Evolutionary conservation across 2,888 invertebrate species (phyloP).

Genomic region (Patella ulyssiponensis): DNA sequence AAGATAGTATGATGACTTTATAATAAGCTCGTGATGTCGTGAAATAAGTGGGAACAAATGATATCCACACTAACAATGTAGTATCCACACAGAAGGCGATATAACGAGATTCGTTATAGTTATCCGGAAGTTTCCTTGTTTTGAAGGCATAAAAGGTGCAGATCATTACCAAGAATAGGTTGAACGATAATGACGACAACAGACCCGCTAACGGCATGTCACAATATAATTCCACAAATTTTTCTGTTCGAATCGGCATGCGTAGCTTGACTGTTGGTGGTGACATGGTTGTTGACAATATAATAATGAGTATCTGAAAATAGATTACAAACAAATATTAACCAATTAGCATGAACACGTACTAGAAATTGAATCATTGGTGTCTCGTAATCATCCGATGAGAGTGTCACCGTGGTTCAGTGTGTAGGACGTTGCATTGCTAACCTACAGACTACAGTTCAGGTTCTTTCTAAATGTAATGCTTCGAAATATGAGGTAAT

Average conservation of each 20-base stretch:
- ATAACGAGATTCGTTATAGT: slow-evolving; percentile 64
- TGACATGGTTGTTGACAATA: slow-evolving; percentile 41
- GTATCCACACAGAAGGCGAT: slow-evolving; percentile 61
- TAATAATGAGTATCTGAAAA: slow-evolving; percentile 46
- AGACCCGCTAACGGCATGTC: slow-evolving; percentile 49
- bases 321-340: background rate
- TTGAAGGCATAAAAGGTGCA: slow-evolving; percentile 62
- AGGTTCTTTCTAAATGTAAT: no score
- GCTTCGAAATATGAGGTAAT: no score
- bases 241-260: slow-evolving; percentile 51
- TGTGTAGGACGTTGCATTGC: no score
- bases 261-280: slow-evolving; percentile 43
- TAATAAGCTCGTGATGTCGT: slow-evolving; percentile 39
- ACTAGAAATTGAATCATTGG: no score
- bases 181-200: slow-evolving; percentile 51
- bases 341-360: no score
- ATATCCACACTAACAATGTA: slow-evolving; percentile 53
- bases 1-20: slow-evolving; percentile 48
- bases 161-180: slow-evolving; percentile 53
- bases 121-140: slow-evolving; percentile 63
- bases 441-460: no score
- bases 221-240: slow-evolving; percentile 54
- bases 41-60: slow-evolving; percentile 56
- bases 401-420: no score
- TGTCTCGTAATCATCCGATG: no score